phyloP scores from a whole-genome alignment of 1,140 invertebrate species.

The Procambarus clarkii region DNA sequence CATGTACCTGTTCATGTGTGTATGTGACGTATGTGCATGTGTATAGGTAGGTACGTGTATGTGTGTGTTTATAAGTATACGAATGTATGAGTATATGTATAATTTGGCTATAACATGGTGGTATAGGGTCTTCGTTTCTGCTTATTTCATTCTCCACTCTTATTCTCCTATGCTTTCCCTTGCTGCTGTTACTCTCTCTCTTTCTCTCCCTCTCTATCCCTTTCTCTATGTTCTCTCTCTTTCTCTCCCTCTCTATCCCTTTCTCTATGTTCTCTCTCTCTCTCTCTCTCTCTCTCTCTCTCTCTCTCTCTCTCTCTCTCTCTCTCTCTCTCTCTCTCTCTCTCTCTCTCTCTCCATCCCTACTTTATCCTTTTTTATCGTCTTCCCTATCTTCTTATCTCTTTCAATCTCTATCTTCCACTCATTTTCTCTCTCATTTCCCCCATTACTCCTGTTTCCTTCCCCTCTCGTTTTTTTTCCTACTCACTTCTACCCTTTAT shows the following conservation, averaged over 20 bases:
- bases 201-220: not conserved
- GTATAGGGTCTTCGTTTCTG: not conserved
- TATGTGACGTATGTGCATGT: not conserved
- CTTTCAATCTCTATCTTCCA: too few relatives aligned
- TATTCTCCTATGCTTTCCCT: not conserved
- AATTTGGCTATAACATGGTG: too few relatives aligned
- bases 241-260: not conserved
- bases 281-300: not conserved
- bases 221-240: not conserved
- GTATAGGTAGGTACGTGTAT: slow-evolving; percentile 12
- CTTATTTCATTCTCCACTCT: not conserved
- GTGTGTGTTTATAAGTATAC: not conserved
- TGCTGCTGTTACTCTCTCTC: not conserved
- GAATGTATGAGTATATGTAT: not conserved
- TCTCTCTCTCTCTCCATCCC: too few relatives aligned
- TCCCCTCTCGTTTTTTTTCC: too few relatives aligned
- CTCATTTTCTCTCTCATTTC: too few relatives aligned
- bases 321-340: too few relatives aligned
- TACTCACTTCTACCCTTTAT: too few relatives aligned
- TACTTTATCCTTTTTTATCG: too few relatives aligned
- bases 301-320: too few relatives aligned
- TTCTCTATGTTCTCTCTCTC: not conserved
- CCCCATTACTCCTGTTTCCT: too few relatives aligned
- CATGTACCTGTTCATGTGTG: not conserved
- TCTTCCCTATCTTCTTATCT: too few relatives aligned